Base-by-base conservation (phyloP, 2,888 invertebrate species). In the Leucozona laternaria region DNA sequence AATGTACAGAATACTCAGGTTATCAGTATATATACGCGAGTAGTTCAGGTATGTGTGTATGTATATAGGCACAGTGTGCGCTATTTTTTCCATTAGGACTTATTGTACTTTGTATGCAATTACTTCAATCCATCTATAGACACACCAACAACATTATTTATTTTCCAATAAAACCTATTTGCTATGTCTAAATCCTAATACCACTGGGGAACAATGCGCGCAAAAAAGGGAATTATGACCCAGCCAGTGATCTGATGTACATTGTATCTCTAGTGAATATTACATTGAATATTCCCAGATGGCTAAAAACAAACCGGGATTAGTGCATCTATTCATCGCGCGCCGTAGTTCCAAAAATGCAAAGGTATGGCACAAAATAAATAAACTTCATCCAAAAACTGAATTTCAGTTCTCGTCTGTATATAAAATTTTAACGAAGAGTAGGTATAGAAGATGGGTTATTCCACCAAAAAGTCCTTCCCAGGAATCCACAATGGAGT, bases 241-340 rank as follows among this genome's bases (percentile, higher is more conserved):
- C 17, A 31, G 31, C 64, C 48, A 71, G 3, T 7, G 45, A n/a
- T n/a, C n/a, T 57, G n/a, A 34, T 70, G 75, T 64, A 37, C 34
- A 66, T 66, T 60, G 68, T 70, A 68, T 79, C 79, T 58, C 79
- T 48, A n/a, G 71, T 37, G 83, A 79, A 73, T 83, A 70, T 83
- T 79, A 83, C 83, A 79, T 31, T 48, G 55, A 84, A 79, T 66
- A 70, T 75, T 58, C 50, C 75, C 60, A n/a, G 20, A 57, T 31
- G 71, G 57, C 53, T 6, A 40, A 68, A 66, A 31, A 48, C 57
- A 53, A 58, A n/a, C 3, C 53, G 68, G 57, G 75, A 50, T 80
- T 58, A 76, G 60, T 84, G 71, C 84, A 84, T 84, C 53, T 76
- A 72, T 84, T 76, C 71, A 84, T 80, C 28, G 43, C 55, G 76